Evolutionary conservation across 2,113 vertebrate genomes (phyloP), one percentile per base, ranked within the genome.

Genomic region (Xerus inauris): DNA sequence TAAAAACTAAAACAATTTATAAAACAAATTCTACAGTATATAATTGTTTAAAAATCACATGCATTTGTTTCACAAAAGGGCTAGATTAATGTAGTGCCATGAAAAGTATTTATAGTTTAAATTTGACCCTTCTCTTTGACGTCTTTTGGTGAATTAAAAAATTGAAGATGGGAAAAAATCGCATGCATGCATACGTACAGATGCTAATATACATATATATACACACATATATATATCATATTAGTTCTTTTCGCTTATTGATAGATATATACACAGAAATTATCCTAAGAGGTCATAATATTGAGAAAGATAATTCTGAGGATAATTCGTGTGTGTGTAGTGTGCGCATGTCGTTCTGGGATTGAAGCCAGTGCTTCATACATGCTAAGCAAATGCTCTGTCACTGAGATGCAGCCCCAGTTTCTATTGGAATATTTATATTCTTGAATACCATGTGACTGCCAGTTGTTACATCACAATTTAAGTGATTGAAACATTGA

Each of bases 11-110:
- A 57, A 22, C 7, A 20, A 76, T 69, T 62, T 16, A 54, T 19
- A 64, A 30, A 95, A 64, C 8, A 57, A 72, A 20, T 73, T 80
- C 62, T 88, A 35, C 28, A 83, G 40, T 10, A 42, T 45, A 62
- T 84, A 6, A 62, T 77, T 82, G 28, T 30, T 49, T 30, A 51
- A 83, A 89, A 71, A 40, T 20, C 28, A 32, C 77, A 67, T 90
- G n/a, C 32, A 38, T 89, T 38, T 97, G 94, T 97, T 97, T 98
- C 93, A 97, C 82, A 95, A 91, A 96, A 98, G 81, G 87, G 77
- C 51, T 92, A 76, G 85, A 94, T 98, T 96, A 96, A 51, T 40
- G 30, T 38, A 38, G 47, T 40, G 42, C 3, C 17, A 87, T 95
- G 91, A 91, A 91, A 96, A 81, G 86, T 75, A 97, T 93, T 97